These are phyloP conservation scores for Vimba vimba DNA, from an alignment of 2,113 vertebrate species.

Conservation along the genomic window DNA sequence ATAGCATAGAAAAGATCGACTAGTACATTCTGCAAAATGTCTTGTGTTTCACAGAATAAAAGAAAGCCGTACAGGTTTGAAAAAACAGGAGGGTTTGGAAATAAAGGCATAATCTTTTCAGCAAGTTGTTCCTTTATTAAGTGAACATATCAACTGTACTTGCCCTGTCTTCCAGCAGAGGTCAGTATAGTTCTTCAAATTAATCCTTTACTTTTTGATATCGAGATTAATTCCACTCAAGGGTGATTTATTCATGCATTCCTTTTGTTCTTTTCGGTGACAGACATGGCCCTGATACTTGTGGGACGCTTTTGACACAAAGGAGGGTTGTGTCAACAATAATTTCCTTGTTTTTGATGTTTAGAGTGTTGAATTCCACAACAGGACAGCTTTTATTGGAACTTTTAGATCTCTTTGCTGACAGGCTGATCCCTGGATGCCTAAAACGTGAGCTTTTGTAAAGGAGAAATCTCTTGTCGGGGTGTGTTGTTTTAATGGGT, in stretches of 20 bases:
- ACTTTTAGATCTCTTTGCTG: conserved; percentile 33
- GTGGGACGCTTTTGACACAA: conserved; percentile 6
- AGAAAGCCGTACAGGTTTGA: not conserved
- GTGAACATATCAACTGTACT: not conserved
- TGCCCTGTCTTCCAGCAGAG: conserved; percentile 69
- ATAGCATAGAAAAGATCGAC: not conserved
- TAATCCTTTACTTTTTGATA: not conserved
- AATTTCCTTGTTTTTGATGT: conserved; percentile 35
- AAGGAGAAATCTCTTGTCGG: conserved; percentile 6
- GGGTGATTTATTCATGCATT: conserved; percentile 55
- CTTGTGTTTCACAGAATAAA: not conserved
- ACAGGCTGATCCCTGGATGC: conserved; percentile 20
- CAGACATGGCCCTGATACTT: conserved; percentile 36
- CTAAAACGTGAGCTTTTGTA: conserved; percentile 31
- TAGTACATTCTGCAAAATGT: not conserved
- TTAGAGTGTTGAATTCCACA: conserved; percentile 39
- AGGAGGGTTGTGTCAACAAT: conserved; percentile 34
- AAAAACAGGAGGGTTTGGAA: not conserved
- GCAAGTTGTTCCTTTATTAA: not conserved
- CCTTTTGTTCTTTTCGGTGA: conserved; percentile 54
- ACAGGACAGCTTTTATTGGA: conserved; percentile 16
- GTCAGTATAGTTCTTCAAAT: conserved; percentile 63
- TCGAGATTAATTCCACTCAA: conserved; percentile 27
- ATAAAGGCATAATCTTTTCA: not conserved
- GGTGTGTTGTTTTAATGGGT: conserved; percentile 43